Percentiles rank a stretch among this genome's conserved stretches.
Evolutionary conservation across 2,888 invertebrate species (phyloP).

Genomic region (Ethmia dodecea): DNA sequence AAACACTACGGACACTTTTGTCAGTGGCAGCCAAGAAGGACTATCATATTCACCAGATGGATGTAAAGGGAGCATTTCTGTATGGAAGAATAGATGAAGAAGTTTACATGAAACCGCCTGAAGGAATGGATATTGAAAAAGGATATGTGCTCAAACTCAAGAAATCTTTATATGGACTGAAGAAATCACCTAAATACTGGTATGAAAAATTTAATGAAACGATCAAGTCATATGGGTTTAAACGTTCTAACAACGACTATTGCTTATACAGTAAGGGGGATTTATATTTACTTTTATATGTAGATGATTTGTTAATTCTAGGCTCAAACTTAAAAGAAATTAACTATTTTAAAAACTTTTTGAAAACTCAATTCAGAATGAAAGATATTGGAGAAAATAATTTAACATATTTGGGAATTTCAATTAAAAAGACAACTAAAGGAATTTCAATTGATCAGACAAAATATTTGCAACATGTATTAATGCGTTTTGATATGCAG

Average conservation of each 20-base stretch:
- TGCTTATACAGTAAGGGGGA: conserved; percentile 13
- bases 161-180: conserved; percentile 17
- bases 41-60: conserved; percentile 14
- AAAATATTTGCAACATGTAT: not conserved
- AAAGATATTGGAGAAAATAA: conserved; percentile 1
- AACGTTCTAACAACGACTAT: conserved; percentile 13
- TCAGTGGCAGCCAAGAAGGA: conserved; percentile 8
- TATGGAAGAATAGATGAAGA: conserved; percentile 18
- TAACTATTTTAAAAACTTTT: not conserved
- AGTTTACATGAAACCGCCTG: conserved; percentile 14
- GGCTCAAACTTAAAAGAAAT: not conserved
- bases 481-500: conserved; percentile 3
- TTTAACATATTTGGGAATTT: not conserved
- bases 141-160: conserved; percentile 10
- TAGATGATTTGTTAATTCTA: conserved; percentile 15
- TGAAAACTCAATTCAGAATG: not conserved
- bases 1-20: conserved; percentile 6
- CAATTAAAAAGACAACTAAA: not conserved
- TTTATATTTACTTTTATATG: conserved; percentile 16
- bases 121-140: conserved; percentile 5
- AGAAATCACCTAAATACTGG: conserved; percentile 10
- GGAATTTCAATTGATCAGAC: not conserved
- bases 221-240: conserved; percentile 12
- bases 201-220: conserved; percentile 14
- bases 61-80: conserved; percentile 18